Evolutionary conservation across 2,797 vertebrate genomes (phyloP).

Genomic region (Momotus momota): DNA sequence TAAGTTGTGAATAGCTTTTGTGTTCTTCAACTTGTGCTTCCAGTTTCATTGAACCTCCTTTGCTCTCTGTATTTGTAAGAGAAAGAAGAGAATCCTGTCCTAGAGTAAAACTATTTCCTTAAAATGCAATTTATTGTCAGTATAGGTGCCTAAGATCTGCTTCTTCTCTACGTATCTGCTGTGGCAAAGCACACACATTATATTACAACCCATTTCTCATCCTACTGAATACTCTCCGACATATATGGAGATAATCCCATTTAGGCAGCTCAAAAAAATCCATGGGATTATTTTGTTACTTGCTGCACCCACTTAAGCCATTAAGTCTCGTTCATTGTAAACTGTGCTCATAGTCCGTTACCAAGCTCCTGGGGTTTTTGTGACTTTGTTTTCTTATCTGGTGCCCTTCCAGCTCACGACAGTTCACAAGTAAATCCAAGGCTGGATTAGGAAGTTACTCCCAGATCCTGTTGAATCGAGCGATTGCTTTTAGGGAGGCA

Average conservation of each 20-base stretch:
- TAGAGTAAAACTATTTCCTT: not conserved
- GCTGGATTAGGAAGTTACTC: not conserved
- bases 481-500: not conserved
- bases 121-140: not conserved
- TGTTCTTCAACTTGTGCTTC: not conserved
- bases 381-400: not conserved
- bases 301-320: not conserved
- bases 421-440: not conserved
- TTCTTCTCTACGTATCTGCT: not conserved
- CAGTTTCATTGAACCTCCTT: not conserved
- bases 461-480: not conserved
- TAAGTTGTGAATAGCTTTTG: not conserved
- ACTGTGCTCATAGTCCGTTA: not conserved
- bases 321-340: not conserved
- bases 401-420: not conserved
- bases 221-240: not conserved
- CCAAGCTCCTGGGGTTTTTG: not conserved
- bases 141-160: not conserved
- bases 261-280: not conserved
- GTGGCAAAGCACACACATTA: not conserved
- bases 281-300: not conserved
- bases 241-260: not conserved
- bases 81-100: not conserved
- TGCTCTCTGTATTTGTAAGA: not conserved
- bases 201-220: not conserved